These are phyloP conservation scores for Cirrhinus mrigala DNA, from an alignment of 2,797 vertebrate genomes.

Conservation along the genomic window DNA sequence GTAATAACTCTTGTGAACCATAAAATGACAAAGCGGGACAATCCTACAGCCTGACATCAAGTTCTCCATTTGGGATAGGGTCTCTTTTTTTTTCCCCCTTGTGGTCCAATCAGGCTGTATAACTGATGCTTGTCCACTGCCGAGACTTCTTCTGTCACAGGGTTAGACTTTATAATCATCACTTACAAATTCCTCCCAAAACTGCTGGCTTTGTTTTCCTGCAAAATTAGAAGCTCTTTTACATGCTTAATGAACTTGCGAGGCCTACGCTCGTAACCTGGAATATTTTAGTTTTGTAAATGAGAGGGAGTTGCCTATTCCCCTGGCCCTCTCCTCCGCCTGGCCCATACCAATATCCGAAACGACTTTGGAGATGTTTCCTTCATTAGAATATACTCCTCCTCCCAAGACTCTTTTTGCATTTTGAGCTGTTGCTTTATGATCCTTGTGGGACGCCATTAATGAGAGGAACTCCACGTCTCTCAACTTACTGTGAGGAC, in stretches of 20 bases:
- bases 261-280: slow-evolving; percentile 75
- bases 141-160: slow-evolving; percentile 7
- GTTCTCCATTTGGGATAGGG: background rate
- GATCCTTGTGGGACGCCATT: slow-evolving; percentile 78
- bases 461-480: slow-evolving; percentile 79
- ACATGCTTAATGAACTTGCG: slow-evolving; percentile 75
- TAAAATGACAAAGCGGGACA: slow-evolving; percentile 11
- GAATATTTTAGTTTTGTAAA: slow-evolving; percentile 80
- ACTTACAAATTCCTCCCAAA: slow-evolving; percentile 63
- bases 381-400: slow-evolving; percentile 78
- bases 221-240: slow-evolving; percentile 75
- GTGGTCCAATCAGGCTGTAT: background rate
- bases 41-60: slow-evolving; percentile 9
- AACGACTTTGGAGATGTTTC: slow-evolving; percentile 78
- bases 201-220: slow-evolving; percentile 69
- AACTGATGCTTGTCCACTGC: background rate
- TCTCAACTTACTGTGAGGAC: slow-evolving; percentile 82
- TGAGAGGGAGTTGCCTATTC: slow-evolving; percentile 79
- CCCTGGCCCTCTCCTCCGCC: slow-evolving; percentile 69
- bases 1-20: background rate
- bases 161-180: slow-evolving; percentile 39
- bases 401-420: slow-evolving; percentile 76
- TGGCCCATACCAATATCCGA: slow-evolving; percentile 80
- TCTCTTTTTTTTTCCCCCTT: too few relatives aligned
- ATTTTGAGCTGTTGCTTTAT: slow-evolving; percentile 78